Evolutionary conservation across 1,140 invertebrate genomes (phyloP).

Genomic region (Zaprionus capensis): DNA sequence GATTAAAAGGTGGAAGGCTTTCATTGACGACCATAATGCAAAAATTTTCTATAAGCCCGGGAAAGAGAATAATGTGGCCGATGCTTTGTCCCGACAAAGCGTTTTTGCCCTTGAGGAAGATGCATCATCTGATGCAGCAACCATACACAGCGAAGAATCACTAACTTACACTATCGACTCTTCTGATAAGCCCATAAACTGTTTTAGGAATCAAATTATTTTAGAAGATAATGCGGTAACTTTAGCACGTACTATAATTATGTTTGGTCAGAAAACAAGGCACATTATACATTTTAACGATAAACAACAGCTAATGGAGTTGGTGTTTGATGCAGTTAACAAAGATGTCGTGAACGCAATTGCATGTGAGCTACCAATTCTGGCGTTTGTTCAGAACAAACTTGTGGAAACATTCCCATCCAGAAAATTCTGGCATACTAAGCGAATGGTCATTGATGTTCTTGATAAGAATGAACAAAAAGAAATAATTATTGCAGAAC

Average conservation of each 20-base stretch:
- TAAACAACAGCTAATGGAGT: constrained; percentile 2
- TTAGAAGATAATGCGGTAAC: constrained; percentile 17
- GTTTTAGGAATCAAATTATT: constrained; percentile 36
- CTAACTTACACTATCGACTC: constrained; percentile 9
- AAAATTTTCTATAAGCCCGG: too few relatives aligned
- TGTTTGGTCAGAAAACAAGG: constrained; percentile 3
- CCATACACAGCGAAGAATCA: too few relatives aligned
- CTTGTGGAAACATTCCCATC: constrained; percentile 17
- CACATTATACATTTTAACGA: neutral
- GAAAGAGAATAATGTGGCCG: too few relatives aligned
- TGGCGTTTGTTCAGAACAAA: constrained; percentile 17
- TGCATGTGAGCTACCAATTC: constrained; percentile 25
- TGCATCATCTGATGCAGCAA: too few relatives aligned
- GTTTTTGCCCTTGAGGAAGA: too few relatives aligned
- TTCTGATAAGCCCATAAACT: constrained; percentile 30
- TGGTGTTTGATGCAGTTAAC: neutral
- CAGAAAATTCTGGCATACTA: constrained; percentile 21
- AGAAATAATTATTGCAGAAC: constrained; percentile 23
- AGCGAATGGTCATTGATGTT: constrained; percentile 17
- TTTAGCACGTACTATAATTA: neutral
- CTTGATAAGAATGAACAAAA: constrained; percentile 6
- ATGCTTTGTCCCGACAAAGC: too few relatives aligned
- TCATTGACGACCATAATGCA: too few relatives aligned
- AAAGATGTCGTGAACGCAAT: constrained; percentile 18
- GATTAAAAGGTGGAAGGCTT: too few relatives aligned